Conservation (phyloP, 2,113 vertebrate species). For the Limnothrissa miodon region DNA sequence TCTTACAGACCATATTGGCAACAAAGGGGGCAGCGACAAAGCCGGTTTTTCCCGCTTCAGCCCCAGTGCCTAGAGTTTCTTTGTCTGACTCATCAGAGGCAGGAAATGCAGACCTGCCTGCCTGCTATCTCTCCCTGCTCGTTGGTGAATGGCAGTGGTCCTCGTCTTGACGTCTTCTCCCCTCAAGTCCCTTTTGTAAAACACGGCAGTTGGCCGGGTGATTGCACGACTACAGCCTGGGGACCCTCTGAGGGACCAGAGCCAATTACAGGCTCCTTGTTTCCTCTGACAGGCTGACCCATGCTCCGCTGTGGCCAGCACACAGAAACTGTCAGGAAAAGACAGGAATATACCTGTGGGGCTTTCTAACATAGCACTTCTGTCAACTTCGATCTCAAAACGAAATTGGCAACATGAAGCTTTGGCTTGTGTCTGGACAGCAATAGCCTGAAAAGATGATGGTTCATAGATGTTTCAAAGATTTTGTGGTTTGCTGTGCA, state of each 20-base stretch:
- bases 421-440: background rate
- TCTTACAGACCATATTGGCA: background rate
- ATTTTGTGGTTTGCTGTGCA: background rate
- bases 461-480: background rate
- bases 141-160: background rate
- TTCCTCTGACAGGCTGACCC: constrained; percentile 4
- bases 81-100: background rate
- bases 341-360: background rate
- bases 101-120: background rate
- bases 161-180: background rate
- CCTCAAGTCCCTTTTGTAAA: background rate
- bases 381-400: background rate
- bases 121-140: background rate
- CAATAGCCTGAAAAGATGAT: background rate
- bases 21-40: background rate
- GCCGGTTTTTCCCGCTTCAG: background rate
- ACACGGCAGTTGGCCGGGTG: background rate
- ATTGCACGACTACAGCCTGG: background rate
- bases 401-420: background rate
- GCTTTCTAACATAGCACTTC: background rate
- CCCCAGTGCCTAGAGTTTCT: background rate
- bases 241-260: background rate
- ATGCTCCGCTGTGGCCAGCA: background rate
- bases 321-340: background rate
- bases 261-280: constrained; percentile 19